Percentiles rank a stretch among this genome's conserved stretches.
These are phyloP conservation scores for Peribatodes rhomboidaria DNA, from an alignment of 2,888 invertebrate genomes.

Conservation along the genomic window DNA sequence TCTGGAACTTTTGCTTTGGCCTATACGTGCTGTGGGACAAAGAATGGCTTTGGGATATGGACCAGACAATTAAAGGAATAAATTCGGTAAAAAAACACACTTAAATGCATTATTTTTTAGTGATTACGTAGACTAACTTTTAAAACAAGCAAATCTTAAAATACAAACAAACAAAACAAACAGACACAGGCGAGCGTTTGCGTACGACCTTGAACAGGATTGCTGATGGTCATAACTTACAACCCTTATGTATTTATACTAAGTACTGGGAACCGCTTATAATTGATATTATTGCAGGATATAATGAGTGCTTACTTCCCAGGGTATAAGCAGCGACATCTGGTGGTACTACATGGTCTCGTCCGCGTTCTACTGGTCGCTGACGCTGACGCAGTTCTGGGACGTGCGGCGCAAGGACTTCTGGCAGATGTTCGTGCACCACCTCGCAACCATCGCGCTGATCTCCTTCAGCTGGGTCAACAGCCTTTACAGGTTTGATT, in stretches of 20 bases:
- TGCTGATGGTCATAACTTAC: too few relatives aligned
- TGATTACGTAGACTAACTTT: too few relatives aligned
- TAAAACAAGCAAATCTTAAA: too few relatives aligned
- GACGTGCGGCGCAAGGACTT: slow-evolving; percentile 98
- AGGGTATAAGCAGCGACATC: slow-evolving; percentile 92
- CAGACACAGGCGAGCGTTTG: too few relatives aligned
- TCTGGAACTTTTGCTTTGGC: slow-evolving; percentile 93
- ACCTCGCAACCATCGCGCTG: slow-evolving; percentile 96
- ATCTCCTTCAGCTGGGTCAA: slow-evolving; percentile 97
- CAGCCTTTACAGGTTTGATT: slow-evolving; percentile 6
- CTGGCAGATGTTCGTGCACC: slow-evolving; percentile 99
- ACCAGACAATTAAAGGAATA: slow-evolving; percentile 55
- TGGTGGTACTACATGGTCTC: slow-evolving; percentile 99
- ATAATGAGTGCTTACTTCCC: slow-evolving; percentile 67
- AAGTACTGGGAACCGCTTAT: too few relatives aligned
- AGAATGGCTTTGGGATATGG: slow-evolving; percentile 97
- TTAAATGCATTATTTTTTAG: too few relatives aligned
- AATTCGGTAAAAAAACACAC: slow-evolving; percentile 1
- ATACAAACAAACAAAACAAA: too few relatives aligned
- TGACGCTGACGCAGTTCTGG: slow-evolving; percentile 96
- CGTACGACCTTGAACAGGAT: too few relatives aligned
- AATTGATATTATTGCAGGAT: neutral
- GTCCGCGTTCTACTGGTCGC: slow-evolving; percentile 97
- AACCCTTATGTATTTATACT: too few relatives aligned
- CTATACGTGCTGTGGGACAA: slow-evolving; percentile 95